Base-by-base conservation (phyloP, 2,113 vertebrate species). In the Ochotona princeps region DNA sequence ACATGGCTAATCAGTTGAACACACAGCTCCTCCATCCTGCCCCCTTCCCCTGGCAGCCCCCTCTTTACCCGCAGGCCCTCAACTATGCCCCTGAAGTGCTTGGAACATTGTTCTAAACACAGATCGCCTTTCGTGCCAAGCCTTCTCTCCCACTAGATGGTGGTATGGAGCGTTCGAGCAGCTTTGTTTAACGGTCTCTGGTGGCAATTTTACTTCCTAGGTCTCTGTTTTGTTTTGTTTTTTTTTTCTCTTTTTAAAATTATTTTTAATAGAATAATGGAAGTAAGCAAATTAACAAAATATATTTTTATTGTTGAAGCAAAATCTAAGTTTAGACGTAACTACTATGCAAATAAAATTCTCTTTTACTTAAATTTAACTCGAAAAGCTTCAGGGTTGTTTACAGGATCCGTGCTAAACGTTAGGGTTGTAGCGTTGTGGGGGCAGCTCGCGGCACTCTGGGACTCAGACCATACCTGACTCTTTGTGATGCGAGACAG, bases 221-320 rank as follows among this genome's bases (percentile, higher is more conserved):
- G 9, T 76, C 51, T 90, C 63, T 67, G 65, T 87, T 83, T 21
- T 90, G 87, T 90, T 65, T 47, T 76, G 32, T 90, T 90, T 89
- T 92, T 65, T 44, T 44, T 44, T 44, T 44, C 6, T 44, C 38
- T 44, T 44, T 44, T 44, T 44, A 44, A 44, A 44, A 44, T 44
- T 44, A 44, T 44, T 44, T 51, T 76, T 38, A 14, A 79, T 63
- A 75, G 28, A 94, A 44, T 91, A 32, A 8, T 17, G 7, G 8
- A 81, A 92, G 89, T 80, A 72, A 69, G n/a, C 47, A 87, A 86
- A 95, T 82, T 85, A 89, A 88, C 7, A 78, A 90, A 96, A 85
- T 17, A 4, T 51, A 61, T 1, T 3, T 66, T 81, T 63, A 82
- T 74, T 20, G 38, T 73, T 28, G 32, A 73, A 88, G 89, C 30